Conservation (phyloP, 2,113 vertebrate species). For the Pseudorhombus dupliciocellatus region DNA sequence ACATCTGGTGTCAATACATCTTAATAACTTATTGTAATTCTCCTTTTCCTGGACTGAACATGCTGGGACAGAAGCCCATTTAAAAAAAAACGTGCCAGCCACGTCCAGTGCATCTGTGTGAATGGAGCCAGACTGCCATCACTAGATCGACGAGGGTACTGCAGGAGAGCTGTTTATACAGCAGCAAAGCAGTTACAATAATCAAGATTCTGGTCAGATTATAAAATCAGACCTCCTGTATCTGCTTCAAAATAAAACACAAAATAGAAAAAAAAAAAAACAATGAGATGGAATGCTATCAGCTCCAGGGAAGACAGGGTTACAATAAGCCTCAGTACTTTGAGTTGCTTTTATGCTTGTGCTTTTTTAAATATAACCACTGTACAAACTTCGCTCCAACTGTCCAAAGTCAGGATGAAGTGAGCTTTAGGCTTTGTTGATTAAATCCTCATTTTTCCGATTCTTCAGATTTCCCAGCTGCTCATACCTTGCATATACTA, state of each 20-base stretch:
- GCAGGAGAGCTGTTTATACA: constrained; percentile 22
- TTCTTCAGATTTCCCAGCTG: too few relatives aligned
- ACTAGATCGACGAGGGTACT: constrained; percentile 62
- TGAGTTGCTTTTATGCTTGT: constrained; percentile 2
- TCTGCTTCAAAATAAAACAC: too few relatives aligned
- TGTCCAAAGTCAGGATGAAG: too few relatives aligned
- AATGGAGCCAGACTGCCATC: constrained; percentile 76
- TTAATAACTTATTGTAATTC: constrained; percentile 91
- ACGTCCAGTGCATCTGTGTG: not conserved
- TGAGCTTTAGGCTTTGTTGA: too few relatives aligned
- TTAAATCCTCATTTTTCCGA: too few relatives aligned
- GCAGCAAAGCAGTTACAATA: not conserved
- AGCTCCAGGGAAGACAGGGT: too few relatives aligned
- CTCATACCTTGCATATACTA: too few relatives aligned
- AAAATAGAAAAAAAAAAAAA: too few relatives aligned
- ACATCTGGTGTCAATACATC: constrained; percentile 90
- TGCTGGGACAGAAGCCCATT: constrained; percentile 57
- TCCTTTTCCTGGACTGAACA: constrained; percentile 84
- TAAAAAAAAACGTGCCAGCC: constrained; percentile 49
- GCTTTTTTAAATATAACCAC: not conserved
- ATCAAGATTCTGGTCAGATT: not conserved
- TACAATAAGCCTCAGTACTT: not conserved
- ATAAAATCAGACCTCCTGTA: constrained; percentile 1
- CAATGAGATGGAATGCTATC: too few relatives aligned
- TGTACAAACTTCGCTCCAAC: too few relatives aligned